Evolutionary conservation across 2,113 vertebrate species (phyloP), one percentile per base, ranked within the genome.

Genomic region (Apus apus): DNA sequence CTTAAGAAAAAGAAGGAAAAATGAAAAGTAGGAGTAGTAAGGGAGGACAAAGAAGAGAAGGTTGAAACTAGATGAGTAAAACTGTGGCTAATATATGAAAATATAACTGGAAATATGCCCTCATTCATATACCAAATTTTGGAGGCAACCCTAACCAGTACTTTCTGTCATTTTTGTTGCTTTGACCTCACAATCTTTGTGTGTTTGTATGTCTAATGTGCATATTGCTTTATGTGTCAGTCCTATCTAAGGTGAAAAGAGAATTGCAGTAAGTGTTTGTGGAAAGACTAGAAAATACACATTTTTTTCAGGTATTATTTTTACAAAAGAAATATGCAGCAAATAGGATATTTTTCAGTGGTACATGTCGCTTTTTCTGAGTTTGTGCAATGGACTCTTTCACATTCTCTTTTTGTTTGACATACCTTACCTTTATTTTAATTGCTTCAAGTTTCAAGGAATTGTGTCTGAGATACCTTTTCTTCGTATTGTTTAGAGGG

Each of bases 141-240:
- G 8, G 26, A 48, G 45, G n/a, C 21, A 53, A 53, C 7, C 2
- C 22, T 68, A 60, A 56, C 3, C 20, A 67, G 6, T 32, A 48
- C 71, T 85, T 85, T 54, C 40, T 67, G 45, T 11, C 14, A 57
- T 85, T 68, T 83, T 64, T 5, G 11, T 67, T 9, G 8, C 11
- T 76, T 85, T 91, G 34, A 79, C 10, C 10, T 83, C 62, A 71
- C 15, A 64, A 5, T 32, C 9, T 74, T 56, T 4, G 1, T 74
- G 12, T 54, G 3, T 40, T 3, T 51, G 21, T 46, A 8, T 36
- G 19, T 7, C 10, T 40, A 46, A 36, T 1, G 0, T 66, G 6
- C 40, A 53, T 36, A 57, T 53, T 17, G 17, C 19, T 34, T 22
- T 54, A 57, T 26, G 8, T 38, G 8, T 4, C 8, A 64, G 8